Base-by-base conservation (phyloP, 2,888 invertebrate genomes). In the Eulithis testata region DNA sequence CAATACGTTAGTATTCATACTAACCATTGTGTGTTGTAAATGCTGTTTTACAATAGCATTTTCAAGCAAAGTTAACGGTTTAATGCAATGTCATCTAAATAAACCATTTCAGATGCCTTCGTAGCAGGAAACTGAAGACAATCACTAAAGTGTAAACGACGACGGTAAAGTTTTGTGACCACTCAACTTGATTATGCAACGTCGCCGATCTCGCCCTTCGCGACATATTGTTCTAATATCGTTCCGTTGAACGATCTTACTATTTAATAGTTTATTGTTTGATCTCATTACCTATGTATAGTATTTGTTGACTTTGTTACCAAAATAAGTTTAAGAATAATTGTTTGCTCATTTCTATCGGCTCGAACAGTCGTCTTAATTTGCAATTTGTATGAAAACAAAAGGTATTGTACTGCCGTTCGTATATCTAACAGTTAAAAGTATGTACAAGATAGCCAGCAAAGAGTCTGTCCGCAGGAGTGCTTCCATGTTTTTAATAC, bases 401-500 rank as follows among this genome's bases (percentile, higher is more conserved):
- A 62, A 5, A 45, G 11, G 52, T 68, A 45, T 68, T 43, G 54
- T 61, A 58, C 31, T 54, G n/a, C 51, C 51, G 57, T 63, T 57
- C 44, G 66, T 63, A 6, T 55, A 21, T 49, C 11, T 54, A 37
- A 60, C 63, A 56, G 59, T 55, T 52, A 8, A 60, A 61, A 66
- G 63, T 52, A 40, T 59, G 70, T 68, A 72, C 78, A 76, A 82
- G 81, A 79, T 83, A 88, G 82, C 84, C 90, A 89, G 89, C 88
- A 88, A 90, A 83, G 89, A 88, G 89, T 91, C 91, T 92, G 92
- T 92, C 92, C 92, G 91, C 88, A 83, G 87, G 85, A 88, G 92
- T 92, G 92, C 92, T 92, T 92, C 92, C 92, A 92, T 86, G 87
- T 91, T 91, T 91, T 88, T 91, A 91, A 85, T 85, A 88, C 83